Evolutionary conservation across 2,888 invertebrate species (phyloP).

Genomic region (Sinodicranocentrus sp.): DNA sequence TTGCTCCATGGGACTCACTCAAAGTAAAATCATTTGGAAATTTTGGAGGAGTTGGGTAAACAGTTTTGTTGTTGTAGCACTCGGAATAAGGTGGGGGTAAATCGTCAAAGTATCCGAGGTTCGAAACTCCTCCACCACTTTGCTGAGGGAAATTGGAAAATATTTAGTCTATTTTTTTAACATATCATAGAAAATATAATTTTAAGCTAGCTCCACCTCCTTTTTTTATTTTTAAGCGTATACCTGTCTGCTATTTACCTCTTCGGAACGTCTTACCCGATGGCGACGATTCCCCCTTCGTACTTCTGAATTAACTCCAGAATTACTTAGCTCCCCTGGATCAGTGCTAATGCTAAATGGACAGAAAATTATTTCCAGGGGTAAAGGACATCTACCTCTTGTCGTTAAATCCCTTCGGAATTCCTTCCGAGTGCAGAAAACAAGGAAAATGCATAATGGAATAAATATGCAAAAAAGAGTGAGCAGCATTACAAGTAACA

Average conservation of each 20-base stretch:
- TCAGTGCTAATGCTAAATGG: constrained; percentile 43
- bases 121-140: constrained; percentile 6
- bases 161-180: neutral
- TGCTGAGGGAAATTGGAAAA: neutral
- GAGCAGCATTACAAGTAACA: constrained; percentile 27
- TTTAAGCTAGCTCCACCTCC: too few species aligned
- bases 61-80: constrained; percentile 31
- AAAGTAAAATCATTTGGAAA: too few species aligned
- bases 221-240: neutral
- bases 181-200: too few species aligned
- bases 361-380: constrained; percentile 48
- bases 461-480: constrained; percentile 41
- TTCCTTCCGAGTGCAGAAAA: constrained; percentile 35
- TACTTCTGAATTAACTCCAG: neutral
- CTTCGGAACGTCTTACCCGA: neutral
- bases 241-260: constrained; percentile 10
- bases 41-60: constrained; percentile 31
- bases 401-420: constrained; percentile 8
- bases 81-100: constrained; percentile 53
- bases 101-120: constrained; percentile 42
- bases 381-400: constrained; percentile 40
- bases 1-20: too few species aligned
- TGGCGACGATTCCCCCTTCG: neutral
- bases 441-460: constrained; percentile 37
- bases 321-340: neutral